Evolutionary conservation across 2,888 invertebrate genomes (phyloP), one percentile per base, ranked within the genome.

Genomic region (Flabesymbios commensalis): DNA sequence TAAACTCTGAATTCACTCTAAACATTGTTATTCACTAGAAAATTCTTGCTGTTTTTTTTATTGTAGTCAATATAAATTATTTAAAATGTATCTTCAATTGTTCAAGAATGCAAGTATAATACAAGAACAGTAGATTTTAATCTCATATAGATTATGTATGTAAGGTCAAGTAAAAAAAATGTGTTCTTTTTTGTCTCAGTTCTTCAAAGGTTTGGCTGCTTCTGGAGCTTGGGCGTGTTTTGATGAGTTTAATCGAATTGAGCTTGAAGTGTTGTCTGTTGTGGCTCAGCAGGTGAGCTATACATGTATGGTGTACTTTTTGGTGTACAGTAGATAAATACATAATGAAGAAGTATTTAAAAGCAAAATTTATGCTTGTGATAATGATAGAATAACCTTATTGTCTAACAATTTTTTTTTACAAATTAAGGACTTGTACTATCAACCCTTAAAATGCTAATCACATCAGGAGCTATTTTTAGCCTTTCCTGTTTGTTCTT

Each of bases 171-270:
- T n/a, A n/a, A n/a, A n/a, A n/a, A n/a, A 28, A 10, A 26, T 53
- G 19, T 22, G 55, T 65, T 53, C 49, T 61, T 63, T 33, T 28
- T 55, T n/a, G 48, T 64, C 88, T 78, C 69, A 85, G 84, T 80
- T 82, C 77, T 91, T 92, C 82, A 92, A 92, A 84, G 95, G 93
- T 0, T 82, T 93, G 49, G 91, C 92, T 1, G 88, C 90, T 1
- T 88, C 90, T 64, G 93, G 93, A 4, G 91, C 92, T 0, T 93
- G 93, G 93, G 90, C 89, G 0, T 93, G 93, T 82, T 93, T 93
- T 79, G 92, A 93, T 77, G 92, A 93, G 80, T 95, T 96, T 83
- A 95, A 96, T 83, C 85, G 92, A 64, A 92, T 92, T 74, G 91
- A 91, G 74, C 86, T 91, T 42, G 91, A 92, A 84, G 92, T 93